Evolutionary conservation across 2,888 invertebrate genomes (phyloP).

Genomic region (Schrankia costaestrigalis): DNA sequence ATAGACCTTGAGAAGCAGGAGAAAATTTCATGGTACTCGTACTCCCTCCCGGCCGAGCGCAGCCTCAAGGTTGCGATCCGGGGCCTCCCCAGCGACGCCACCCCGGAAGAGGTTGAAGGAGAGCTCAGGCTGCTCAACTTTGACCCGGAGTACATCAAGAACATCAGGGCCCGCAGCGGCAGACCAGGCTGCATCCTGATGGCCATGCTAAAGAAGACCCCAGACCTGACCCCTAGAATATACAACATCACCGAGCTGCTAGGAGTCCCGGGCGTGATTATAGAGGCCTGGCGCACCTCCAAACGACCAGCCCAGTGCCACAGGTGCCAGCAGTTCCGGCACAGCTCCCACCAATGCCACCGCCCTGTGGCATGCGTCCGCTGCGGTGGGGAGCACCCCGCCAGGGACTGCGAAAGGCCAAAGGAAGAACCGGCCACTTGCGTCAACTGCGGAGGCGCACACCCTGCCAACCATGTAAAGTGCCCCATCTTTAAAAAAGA

Average conservation of each 20-base stretch:
- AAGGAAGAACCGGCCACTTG: neutral
- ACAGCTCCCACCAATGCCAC: neutral
- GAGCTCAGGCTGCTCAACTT: neutral
- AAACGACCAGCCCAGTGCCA: neutral
- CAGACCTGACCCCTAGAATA: neutral
- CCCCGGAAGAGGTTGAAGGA: neutral
- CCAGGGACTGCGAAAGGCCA: neutral
- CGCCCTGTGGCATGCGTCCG: neutral
- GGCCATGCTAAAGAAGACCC: neutral
- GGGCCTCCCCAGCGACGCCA: neutral
- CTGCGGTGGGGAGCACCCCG: neutral
- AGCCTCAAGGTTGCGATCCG: constrained; percentile 2
- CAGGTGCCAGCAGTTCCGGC: neutral
- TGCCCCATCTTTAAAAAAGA: neutral
- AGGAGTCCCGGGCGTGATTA: neutral
- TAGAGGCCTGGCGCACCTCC: neutral
- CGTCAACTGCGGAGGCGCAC: neutral
- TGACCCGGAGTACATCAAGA: neutral
- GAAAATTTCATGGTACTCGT: constrained; percentile 1
- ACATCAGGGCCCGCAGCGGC: neutral
- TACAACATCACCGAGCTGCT: neutral
- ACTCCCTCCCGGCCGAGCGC: neutral
- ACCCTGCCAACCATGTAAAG: neutral
- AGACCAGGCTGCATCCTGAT: neutral
- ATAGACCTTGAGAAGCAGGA: neutral